Base-by-base conservation (phyloP, 2,797 vertebrate genomes). In the Sebastes trivittatus region DNA sequence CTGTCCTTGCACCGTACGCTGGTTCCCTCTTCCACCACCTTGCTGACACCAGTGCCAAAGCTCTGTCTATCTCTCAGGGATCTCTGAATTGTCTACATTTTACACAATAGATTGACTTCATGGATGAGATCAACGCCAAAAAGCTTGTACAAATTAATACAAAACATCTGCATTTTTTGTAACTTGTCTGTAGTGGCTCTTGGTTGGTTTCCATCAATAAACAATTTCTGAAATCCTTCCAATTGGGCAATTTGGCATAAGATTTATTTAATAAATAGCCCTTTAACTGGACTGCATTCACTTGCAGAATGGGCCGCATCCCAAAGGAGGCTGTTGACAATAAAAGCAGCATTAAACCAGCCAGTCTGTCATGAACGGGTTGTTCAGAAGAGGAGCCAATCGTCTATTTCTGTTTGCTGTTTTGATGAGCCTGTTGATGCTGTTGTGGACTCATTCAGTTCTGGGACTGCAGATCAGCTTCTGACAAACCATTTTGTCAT, bases 311-410 rank as follows among this genome's bases (percentile, higher is more conserved):
- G 75, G 78, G 30, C 81, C 25, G 9, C 5, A 56, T 60, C 83
- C 82, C 83, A 83, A 49, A 78, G 74, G 82, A 55, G 74, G 61
- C 61, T 87, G 66, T 52, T 70, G 75, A 75, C 72, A 86, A 89
- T 86, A 83, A 86, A 89, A 76, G 46, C 77, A 36, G 73, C 54
- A 63, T 61, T 83, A 81, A 87, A 85, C 5, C 55, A 75, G 77
- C 63, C 27, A 30, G 77, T 56, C 49, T 72, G 67, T 70, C 46
- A 78, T 84, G 64, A 85, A 62, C 70, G 56, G 66, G 80, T 66
- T 77, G 85, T 84, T 75, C 65, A 80, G 76, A 80, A 66, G 78
- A 82, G 59, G 46, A 84, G 68, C 86, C 82, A 84, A 74, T 87
- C 64, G 27, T 79, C 63, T 75, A 29, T 46, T 72, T 56, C 13